phyloP scores from a whole-genome alignment of 2,797 vertebrate species.

The Malacoctenus gilli region DNA sequence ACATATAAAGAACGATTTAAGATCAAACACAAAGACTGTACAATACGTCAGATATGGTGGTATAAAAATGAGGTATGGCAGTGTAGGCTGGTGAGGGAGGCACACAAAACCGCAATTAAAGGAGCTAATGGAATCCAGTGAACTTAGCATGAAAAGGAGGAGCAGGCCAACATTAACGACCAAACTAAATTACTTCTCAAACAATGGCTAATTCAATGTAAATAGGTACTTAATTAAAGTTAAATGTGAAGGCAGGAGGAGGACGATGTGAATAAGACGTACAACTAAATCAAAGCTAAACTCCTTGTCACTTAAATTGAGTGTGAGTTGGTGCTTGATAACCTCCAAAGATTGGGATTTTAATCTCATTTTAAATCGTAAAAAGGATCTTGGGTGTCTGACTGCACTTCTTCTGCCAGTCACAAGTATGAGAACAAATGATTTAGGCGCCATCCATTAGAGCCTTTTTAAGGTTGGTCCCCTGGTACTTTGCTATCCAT shows the following conservation, averaged over 20 bases:
- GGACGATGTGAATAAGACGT: not conserved
- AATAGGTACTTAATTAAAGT: constrained; percentile 11
- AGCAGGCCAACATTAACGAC: constrained; percentile 4
- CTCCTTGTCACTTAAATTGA: too few species aligned
- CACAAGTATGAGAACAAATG: not conserved
- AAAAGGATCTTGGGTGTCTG: too few species aligned
- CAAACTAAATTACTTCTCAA: too few species aligned
- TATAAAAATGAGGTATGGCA: not conserved
- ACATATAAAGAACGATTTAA: not conserved
- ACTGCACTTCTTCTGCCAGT: constrained; percentile 14
- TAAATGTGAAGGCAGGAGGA: constrained; percentile 8
- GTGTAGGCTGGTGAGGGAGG: constrained; percentile 13
- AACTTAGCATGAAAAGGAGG: constrained; percentile 8
- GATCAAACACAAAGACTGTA: too few species aligned
- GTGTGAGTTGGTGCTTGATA: too few species aligned
- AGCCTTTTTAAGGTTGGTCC: constrained; percentile 51
- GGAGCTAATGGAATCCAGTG: constrained; percentile 27
- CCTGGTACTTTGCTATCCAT: constrained; percentile 52
- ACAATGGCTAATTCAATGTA: constrained; percentile 14
- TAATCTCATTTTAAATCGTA: too few species aligned
- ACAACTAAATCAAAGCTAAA: not conserved
- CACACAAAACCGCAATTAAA: constrained; percentile 25
- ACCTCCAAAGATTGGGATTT: too few species aligned
- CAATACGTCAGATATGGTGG: too few species aligned
- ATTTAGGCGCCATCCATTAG: constrained; percentile 41